phyloP scores from a whole-genome alignment of 2,113 vertebrate species.

The Urocolius indicus region DNA sequence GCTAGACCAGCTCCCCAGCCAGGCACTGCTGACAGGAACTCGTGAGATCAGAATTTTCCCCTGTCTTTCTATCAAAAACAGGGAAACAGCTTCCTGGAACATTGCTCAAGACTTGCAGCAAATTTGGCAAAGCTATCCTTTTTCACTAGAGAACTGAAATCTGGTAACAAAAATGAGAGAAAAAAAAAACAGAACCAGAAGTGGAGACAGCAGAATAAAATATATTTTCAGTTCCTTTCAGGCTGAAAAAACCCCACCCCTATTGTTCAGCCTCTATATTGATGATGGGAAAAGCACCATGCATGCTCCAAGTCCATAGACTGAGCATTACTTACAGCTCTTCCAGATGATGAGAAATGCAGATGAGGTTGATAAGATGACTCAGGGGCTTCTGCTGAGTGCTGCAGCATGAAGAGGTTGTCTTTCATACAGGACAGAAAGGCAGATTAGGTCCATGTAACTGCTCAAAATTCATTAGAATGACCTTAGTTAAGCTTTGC shows the following conservation, averaged over 20 bases:
- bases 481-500: constrained; percentile 60
- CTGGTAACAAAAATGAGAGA: constrained; percentile 26
- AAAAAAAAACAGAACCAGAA: neutral
- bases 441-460: constrained; percentile 48
- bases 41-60: neutral
- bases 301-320: neutral
- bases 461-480: constrained; percentile 63
- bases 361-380: neutral
- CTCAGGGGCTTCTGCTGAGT: constrained; percentile 28
- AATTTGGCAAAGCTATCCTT: neutral
- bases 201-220: constrained; percentile 15
- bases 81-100: neutral
- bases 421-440: constrained; percentile 49
- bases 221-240: neutral
- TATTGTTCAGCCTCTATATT: neutral
- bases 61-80: neutral
- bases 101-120: neutral
- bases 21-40: accelerated
- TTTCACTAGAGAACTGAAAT: neutral
- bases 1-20: neutral
- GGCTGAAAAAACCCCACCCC: neutral
- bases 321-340: constrained; percentile 2
- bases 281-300: neutral
- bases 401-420: neutral
- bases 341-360: constrained; percentile 38